Base-by-base conservation (phyloP, 2,113 vertebrate genomes). In the Camelus bactrianus region DNA sequence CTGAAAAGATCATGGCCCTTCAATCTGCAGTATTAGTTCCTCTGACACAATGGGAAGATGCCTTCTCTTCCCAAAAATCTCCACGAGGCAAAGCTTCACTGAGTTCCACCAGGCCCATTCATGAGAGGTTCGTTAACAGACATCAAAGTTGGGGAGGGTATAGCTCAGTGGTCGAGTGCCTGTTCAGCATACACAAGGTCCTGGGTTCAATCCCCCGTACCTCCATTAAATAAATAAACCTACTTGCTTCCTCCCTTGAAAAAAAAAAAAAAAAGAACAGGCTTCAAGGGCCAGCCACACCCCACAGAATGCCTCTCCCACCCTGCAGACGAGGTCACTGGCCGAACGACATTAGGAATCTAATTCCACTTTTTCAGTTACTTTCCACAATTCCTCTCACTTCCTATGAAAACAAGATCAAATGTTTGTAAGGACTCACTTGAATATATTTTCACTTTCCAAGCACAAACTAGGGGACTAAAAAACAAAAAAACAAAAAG, bases 391-490 rank as follows among this genome's bases (percentile, higher is more conserved):
- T 88, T 97, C 90, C 97, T 98, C 98, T 98, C 60, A 85, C 97
- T 58, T 42, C 89, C 95, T 73, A 96, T 4, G 77, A 75, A 96
- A 98, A 98, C 95, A 97, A 96, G 98, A 85, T 92, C 92, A 96
- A 97, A 97, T 97, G 62, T 98, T 98, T 97, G 88, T 92, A 95
- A 98, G 97, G 94, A 92, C 80, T 86, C 52, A 15, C 97, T 98
- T 98, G 95, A 95, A 97, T 97, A 75, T 95, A 80, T 97, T 98
- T 98, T 98, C 97, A 96, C 83, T 97, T 97, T 98, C 94, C 60
- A 88, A 98, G 96, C 76, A 97, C 64, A 96, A 97, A 97, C 94
- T 86, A 97, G 30, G 48, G 42, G 46, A 92, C 6, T 6, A 54
- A 91, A 92, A 89, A 92, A 2, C n/a, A 10, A 14, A 70, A 17